Evolutionary conservation across 2,888 invertebrate genomes (phyloP), one percentile per base, ranked within the genome.

Genomic region (Panopea generosa): DNA sequence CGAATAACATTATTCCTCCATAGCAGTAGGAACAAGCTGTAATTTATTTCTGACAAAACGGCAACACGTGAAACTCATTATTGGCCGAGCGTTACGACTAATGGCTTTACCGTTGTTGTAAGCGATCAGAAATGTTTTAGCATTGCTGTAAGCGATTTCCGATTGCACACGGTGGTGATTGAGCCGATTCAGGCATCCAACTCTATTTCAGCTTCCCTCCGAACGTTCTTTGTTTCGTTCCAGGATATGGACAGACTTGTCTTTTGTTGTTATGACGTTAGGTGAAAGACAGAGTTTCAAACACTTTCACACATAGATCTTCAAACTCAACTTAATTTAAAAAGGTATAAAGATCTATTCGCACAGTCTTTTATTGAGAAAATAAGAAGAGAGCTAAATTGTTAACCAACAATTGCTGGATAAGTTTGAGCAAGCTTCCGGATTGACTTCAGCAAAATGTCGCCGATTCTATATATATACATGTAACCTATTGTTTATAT

Each of bases 1-100:
- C 73, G 71, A 80, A 76, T 80, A 74, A 77, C 76, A 73, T 73
- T 80, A 77, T 80, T 73, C 68, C 77, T 73, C 76, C 26, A 27
- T 56, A 49, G 53, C 50, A 22, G 38, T 43, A 61, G 45, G 69
- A 80, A 69, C 69, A 65, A 72, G 69, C 61, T 38, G 69, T 77
- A 72, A 78, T 78, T 78, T 74, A 74, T 78, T 67, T 70, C 78
- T 74, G 78, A 66, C 78, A 78, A 59, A 61, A 38, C 43, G 60
- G 53, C 63, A 59, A 47, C 53, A 49, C 60, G 78, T 47, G 27
- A 61, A 66, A 49, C 62, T 66, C 73, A 73, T 78, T 70, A 74
- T 33, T 67, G 57, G 43, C 53, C 62, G 61, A 49, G 62, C 70
- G 53, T 52, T 63, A 52, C 56, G 40, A 33, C 49, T 77, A 69